phyloP scores from a whole-genome alignment of 2,888 invertebrate species.

The Ctenicera cuprea region DNA sequence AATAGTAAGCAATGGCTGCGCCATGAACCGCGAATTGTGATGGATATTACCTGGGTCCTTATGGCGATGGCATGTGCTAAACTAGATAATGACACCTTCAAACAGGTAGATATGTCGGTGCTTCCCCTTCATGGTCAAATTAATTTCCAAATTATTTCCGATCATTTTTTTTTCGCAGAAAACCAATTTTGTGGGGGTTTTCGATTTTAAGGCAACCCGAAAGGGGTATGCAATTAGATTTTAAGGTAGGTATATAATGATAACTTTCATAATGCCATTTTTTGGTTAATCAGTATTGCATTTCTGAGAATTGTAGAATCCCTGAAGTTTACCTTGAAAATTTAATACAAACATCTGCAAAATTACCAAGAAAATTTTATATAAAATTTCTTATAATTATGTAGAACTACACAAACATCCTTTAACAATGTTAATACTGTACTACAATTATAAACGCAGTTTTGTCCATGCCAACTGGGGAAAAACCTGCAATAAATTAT shows the following conservation, averaged over 20 bases:
- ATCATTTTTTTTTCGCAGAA: constrained; percentile 1
- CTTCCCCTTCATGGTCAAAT: constrained; percentile 15
- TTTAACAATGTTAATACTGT: too few relatives aligned
- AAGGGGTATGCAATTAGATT: constrained; percentile 19
- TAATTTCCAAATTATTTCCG: constrained; percentile 15
- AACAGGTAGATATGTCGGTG: constrained; percentile 19
- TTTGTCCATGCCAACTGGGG: too few relatives aligned
- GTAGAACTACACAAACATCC: too few relatives aligned
- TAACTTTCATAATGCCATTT: background rate
- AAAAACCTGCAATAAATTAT: too few relatives aligned
- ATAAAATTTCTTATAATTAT: too few relatives aligned
- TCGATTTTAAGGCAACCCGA: background rate
- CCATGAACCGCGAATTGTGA: constrained; percentile 27
- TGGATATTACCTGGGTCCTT: constrained; percentile 12
- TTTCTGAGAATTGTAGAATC: background rate
- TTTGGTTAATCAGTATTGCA: background rate
- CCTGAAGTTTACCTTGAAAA: too few relatives aligned
- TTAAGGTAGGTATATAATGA: too few relatives aligned
- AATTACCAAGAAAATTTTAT: too few relatives aligned
- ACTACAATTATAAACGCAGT: too few relatives aligned
- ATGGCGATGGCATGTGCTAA: constrained; percentile 23
- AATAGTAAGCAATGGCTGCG: constrained; percentile 13
- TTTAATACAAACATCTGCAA: too few relatives aligned
- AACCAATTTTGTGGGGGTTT: constrained; percentile 1
- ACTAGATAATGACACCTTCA: constrained; percentile 25